phyloP scores from a whole-genome alignment of 2,797 vertebrate genomes.

The Lutjanus argentimaculatus region DNA sequence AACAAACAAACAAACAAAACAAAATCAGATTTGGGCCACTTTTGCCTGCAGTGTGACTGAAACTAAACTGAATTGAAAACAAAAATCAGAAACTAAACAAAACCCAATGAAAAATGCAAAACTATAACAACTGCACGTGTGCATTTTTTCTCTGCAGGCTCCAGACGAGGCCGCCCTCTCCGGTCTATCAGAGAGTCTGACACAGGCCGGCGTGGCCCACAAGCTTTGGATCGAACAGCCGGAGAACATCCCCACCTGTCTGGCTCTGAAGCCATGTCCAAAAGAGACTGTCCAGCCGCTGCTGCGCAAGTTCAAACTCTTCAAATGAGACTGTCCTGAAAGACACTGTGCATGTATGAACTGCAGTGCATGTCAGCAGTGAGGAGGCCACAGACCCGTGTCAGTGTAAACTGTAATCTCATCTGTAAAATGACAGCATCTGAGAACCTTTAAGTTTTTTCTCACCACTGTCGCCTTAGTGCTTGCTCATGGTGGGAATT shows the following conservation, averaged over 20 bases:
- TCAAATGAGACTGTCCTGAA: conserved; percentile 83
- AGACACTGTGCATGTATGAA: background rate
- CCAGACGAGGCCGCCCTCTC: conserved; percentile 88
- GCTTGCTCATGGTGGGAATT: too few species aligned
- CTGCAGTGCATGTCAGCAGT: background rate
- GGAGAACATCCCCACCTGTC: conserved; percentile 91
- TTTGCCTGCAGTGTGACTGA: too few species aligned
- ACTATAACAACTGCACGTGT: background rate
- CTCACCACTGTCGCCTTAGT: too few species aligned
- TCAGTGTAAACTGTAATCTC: background rate
- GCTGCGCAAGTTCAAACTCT: conserved; percentile 91
- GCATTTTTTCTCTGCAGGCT: conserved; percentile 79
- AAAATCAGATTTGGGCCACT: too few species aligned
- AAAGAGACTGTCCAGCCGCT: conserved; percentile 90
- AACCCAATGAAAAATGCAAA: too few species aligned
- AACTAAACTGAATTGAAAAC: too few species aligned
- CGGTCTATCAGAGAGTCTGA: conserved; percentile 84
- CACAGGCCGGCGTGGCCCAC: conserved; percentile 87
- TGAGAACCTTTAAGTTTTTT: too few species aligned
- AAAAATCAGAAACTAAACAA: too few species aligned
- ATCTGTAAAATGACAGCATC: background rate
- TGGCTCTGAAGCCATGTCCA: conserved; percentile 92
- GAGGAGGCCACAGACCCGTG: background rate
- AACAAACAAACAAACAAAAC: too few species aligned
- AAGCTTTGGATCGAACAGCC: conserved; percentile 94